These are phyloP conservation scores for Meleagris gallopavo DNA, from an alignment of 2,113 vertebrate species.

Conservation along the genomic window DNA sequence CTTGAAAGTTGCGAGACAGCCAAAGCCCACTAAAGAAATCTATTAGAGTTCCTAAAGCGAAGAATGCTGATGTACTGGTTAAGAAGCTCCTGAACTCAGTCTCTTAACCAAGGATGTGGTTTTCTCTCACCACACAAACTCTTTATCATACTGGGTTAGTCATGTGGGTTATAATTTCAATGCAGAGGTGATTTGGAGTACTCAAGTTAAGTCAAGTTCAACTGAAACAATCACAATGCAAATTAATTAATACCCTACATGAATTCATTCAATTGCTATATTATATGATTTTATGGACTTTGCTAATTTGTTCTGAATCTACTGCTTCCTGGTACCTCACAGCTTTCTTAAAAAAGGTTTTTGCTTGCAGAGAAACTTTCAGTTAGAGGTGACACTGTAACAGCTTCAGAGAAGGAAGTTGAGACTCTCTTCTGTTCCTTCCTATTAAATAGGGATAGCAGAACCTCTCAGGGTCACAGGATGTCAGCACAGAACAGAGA, in stretches of 20 bases:
- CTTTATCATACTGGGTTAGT: neutral
- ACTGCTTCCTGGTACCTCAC: neutral
- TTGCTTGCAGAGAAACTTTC: neutral
- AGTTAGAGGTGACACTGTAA: neutral
- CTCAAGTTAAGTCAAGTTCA: neutral
- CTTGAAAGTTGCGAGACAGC: neutral
- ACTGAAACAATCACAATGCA: neutral
- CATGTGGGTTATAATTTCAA: neutral
- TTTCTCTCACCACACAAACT: neutral
- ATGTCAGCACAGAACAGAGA: neutral
- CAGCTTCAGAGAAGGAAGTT: neutral
- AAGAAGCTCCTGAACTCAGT: neutral
- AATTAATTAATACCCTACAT: neutral
- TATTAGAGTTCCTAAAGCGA: neutral
- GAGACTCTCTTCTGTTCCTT: neutral
- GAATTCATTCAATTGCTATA: neutral
- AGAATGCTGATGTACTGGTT: accelerated
- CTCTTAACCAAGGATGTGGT: neutral
- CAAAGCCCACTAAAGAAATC: neutral
- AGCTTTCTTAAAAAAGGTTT: accelerated
- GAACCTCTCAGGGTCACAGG: neutral
- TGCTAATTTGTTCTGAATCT: neutral
- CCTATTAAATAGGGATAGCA: neutral
- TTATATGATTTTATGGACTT: neutral
- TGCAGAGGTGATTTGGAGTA: accelerated